Evolutionary conservation across 2,797 vertebrate genomes (phyloP).

Genomic region (Diglossa cyanea): DNA sequence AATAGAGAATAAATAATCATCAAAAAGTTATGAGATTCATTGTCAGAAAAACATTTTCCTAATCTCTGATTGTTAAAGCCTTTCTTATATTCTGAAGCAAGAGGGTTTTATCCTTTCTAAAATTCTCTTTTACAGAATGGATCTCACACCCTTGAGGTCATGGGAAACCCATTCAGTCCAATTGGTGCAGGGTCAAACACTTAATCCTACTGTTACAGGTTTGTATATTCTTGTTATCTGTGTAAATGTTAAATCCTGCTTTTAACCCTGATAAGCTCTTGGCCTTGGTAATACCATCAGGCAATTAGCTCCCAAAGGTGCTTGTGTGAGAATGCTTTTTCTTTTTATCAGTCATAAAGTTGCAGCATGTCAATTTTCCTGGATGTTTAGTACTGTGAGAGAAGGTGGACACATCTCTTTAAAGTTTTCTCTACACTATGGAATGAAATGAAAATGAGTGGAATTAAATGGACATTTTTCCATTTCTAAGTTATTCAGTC

Average conservation of each 20-base stretch:
- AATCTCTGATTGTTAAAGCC: not conserved
- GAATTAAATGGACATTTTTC: not conserved
- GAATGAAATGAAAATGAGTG: not conserved
- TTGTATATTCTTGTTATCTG: not conserved
- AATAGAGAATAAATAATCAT: not conserved
- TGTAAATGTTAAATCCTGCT: constrained; percentile 11
- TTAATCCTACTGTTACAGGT: not conserved
- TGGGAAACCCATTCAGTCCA: not conserved
- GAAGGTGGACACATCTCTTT: not conserved
- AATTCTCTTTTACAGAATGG: not conserved
- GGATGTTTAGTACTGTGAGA: not conserved
- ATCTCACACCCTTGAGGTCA: not conserved
- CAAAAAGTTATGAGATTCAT: not conserved
- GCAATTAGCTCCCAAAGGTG: not conserved
- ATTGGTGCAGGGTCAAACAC: not conserved
- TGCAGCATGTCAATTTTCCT: not conserved
- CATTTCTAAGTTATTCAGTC: not conserved
- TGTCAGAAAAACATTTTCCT: not conserved
- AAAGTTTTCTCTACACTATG: not conserved
- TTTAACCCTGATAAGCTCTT: not conserved
- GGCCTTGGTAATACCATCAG: not conserved
- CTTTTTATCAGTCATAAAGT: not conserved
- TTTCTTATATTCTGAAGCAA: not conserved
- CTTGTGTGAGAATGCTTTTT: not conserved
- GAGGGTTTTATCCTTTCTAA: not conserved